Percentiles rank a stretch among this genome's conserved stretches.
Conservation (phyloP, 2,113 vertebrate genomes). For the Puffinus mauretanicus region DNA sequence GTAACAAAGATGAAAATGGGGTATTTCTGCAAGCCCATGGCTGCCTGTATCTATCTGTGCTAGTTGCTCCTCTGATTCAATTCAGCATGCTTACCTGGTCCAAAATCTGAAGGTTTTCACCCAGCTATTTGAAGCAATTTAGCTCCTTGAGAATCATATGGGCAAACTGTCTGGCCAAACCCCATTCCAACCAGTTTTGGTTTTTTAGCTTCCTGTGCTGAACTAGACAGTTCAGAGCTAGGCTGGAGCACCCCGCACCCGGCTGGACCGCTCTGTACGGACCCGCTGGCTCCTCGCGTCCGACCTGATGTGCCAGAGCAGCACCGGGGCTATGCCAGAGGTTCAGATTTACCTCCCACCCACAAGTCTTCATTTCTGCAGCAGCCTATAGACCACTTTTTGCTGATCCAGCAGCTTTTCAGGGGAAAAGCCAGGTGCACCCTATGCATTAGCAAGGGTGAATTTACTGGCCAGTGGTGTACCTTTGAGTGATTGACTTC, state of each 20-base stretch:
- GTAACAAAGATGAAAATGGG: not conserved
- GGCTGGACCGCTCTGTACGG: rapidly evolving
- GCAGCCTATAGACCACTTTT: not conserved
- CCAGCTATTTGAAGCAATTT: not conserved
- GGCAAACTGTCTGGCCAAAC: not conserved
- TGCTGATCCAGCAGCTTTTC: not conserved
- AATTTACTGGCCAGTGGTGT: not conserved
- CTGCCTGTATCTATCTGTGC: not conserved
- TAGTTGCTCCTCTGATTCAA: not conserved
- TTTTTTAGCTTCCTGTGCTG: not conserved
- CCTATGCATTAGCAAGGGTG: not conserved
- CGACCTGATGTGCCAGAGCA: not conserved
- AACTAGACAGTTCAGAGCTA: not conserved
- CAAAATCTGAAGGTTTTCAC: not conserved
- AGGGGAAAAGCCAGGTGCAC: not conserved
- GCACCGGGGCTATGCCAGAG: not conserved
- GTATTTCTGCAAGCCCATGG: not conserved
- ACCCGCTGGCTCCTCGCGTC: rapidly evolving
- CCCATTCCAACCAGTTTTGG: not conserved
- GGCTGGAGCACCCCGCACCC: not conserved
- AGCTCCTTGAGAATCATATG: not conserved
- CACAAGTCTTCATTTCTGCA: not conserved
- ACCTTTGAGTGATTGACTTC: not conserved
- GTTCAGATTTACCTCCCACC: not conserved
- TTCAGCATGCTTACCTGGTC: not conserved